phyloP scores from a whole-genome alignment of 1,140 invertebrate genomes.

The Drosophila sp. region DNA sequence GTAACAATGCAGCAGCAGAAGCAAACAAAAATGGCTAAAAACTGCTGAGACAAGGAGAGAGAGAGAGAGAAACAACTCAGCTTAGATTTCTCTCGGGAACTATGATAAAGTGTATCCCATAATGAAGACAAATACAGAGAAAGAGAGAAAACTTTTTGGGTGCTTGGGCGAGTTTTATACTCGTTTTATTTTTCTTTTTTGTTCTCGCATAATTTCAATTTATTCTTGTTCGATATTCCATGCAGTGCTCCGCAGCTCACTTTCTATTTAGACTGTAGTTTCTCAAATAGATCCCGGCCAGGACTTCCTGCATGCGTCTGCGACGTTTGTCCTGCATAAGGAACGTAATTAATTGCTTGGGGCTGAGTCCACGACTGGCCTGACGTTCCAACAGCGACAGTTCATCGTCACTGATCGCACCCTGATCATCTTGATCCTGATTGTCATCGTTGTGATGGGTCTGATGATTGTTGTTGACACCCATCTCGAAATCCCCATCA shows the following conservation, averaged over 20 bases:
- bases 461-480: background rate
- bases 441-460: conserved; percentile 25
- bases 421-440: conserved; percentile 29
- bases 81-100: conserved; percentile 70
- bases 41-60: conserved; percentile 43
- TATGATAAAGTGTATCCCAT: conserved; percentile 64
- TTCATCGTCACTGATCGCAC: conserved; percentile 41
- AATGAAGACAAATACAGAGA: conserved; percentile 69
- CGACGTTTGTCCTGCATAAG: conserved; percentile 64
- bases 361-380: conserved; percentile 42
- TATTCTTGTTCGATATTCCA: conserved; percentile 45
- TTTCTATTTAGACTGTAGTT: conserved; percentile 68
- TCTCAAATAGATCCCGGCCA: conserved; percentile 63
- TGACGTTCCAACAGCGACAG: conserved; percentile 48
- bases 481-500: background rate
- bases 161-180: conserved; percentile 19
- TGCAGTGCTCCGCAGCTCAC: conserved; percentile 28
- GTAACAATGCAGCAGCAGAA: conserved; percentile 42
- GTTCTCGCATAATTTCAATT: conserved; percentile 64
- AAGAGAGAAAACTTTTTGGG: conserved; percentile 22
- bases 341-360: conserved; percentile 53
- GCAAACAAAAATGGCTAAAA: conserved; percentile 44
- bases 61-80: conserved; percentile 43
- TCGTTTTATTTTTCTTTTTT: conserved; percentile 39
- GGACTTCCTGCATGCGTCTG: conserved; percentile 61